A percentile compares a stretch with the other conserved stretches of the same genome.
These are phyloP conservation scores for Rhineura floridana DNA, from an alignment of 2,113 vertebrate genomes.

Conservation along the genomic window DNA sequence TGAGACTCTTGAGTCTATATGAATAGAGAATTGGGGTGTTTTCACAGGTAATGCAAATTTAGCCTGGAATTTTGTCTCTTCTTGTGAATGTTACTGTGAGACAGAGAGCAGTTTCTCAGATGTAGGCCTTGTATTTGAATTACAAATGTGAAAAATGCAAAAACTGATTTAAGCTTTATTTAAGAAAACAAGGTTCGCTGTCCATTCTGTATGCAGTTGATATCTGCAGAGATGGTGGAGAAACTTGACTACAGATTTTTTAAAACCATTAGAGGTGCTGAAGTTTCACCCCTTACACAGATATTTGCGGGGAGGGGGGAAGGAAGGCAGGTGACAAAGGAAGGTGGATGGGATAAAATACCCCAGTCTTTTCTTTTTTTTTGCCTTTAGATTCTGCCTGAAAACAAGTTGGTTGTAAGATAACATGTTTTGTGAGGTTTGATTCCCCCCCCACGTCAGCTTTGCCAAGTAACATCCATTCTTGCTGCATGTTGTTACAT, in stretches of 20 bases:
- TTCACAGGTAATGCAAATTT: background rate
- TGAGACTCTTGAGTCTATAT: conserved; percentile 35
- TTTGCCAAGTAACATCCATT: conserved; percentile 29
- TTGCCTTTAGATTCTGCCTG: background rate
- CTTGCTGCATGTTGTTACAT: conserved; percentile 50
- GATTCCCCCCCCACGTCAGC: background rate
- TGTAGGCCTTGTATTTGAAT: background rate
- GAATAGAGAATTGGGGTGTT: conserved; percentile 54
- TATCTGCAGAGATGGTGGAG: conserved; percentile 36
- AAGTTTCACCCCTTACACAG: conserved; percentile 41
- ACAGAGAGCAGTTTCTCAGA: background rate
- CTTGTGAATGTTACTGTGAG: background rate
- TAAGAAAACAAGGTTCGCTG: conserved; percentile 3
- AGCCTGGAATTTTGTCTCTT: background rate
- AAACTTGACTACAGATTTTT: conserved; percentile 56
- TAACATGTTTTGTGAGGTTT: background rate
- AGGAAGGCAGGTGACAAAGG: conserved; percentile 17
- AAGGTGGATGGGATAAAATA: background rate
- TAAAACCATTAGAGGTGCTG: conserved; percentile 27
- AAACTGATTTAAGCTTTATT: background rate
- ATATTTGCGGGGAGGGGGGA: too few species aligned
- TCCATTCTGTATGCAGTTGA: conserved; percentile 57
- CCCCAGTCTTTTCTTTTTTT: too few species aligned
- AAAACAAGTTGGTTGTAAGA: conserved; percentile 12
- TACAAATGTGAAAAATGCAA: background rate